Conservation (phyloP, 2,113 vertebrate genomes). For the Otis tarda region DNA sequence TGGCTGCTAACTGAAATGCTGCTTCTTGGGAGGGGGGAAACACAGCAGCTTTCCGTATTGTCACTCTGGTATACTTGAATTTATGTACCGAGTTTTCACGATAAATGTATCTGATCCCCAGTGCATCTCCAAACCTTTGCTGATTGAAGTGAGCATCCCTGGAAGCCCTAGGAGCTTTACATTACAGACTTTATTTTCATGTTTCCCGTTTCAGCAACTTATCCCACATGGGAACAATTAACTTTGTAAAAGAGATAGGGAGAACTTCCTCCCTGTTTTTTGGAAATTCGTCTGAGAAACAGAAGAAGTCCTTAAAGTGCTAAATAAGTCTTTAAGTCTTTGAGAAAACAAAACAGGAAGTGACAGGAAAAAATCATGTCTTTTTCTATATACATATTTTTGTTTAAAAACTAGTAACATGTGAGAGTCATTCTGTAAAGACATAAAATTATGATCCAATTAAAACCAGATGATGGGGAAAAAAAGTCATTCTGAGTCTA, state of each 20-base stretch:
- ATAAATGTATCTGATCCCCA: neutral
- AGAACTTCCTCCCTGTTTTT: neutral
- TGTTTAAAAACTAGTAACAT: neutral
- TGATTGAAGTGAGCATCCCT: neutral
- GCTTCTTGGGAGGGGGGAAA: neutral
- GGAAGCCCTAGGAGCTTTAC: neutral
- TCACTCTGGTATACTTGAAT: neutral
- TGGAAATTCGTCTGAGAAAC: neutral
- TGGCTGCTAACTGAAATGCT: neutral
- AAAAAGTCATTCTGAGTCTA: constrained; percentile 10
- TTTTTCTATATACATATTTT: neutral
- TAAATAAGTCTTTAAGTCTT: neutral
- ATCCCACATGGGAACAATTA: neutral
- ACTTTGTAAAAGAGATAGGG: neutral
- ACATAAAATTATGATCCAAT: constrained; percentile 22
- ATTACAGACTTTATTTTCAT: neutral
- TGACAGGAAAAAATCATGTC: neutral
- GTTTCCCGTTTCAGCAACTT: neutral
- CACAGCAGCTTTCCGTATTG: neutral
- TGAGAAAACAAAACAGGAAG: neutral
- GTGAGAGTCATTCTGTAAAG: neutral
- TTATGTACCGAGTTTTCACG: neutral
- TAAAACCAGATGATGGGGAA: constrained; percentile 27
- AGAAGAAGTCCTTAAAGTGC: neutral
- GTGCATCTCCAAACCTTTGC: neutral